A percentile compares a stretch with the other conserved stretches of the same genome.
These are phyloP conservation scores for Rhagium mordax DNA, from an alignment of 2,888 invertebrate genomes.

Conservation along the genomic window DNA sequence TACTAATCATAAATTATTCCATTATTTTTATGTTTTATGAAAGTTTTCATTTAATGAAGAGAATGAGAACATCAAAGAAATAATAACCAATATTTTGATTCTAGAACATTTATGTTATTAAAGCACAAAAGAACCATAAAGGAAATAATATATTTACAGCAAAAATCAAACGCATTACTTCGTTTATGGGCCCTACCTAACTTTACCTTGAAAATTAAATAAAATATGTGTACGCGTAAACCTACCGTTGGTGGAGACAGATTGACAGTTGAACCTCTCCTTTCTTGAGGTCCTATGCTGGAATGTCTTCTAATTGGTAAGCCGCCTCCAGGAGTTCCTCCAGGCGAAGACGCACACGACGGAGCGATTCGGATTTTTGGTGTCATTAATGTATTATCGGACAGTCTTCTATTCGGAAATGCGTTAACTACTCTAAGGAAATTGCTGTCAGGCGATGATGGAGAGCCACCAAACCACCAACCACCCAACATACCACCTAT, in stretches of 20 bases:
- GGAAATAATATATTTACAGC: neutral
- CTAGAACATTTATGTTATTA: conserved; percentile 17
- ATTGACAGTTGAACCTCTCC: conserved; percentile 87
- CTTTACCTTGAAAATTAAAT: neutral
- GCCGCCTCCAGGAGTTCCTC: conserved; percentile 81
- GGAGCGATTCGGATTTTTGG: conserved; percentile 92
- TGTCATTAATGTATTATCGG: conserved; percentile 93
- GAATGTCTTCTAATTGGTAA: conserved; percentile 91
- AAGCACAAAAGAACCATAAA: conserved; percentile 5
- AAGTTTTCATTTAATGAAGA: too few relatives aligned
- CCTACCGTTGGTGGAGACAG: conserved; percentile 92
- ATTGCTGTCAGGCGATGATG: conserved; percentile 88
- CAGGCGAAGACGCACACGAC: conserved; percentile 89
- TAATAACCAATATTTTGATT: neutral
- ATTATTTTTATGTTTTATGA: too few relatives aligned
- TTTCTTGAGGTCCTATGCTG: conserved; percentile 92
- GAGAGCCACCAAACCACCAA: conserved; percentile 89
- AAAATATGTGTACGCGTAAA: neutral
- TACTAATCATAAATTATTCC: too few relatives aligned
- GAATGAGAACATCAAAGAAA: too few relatives aligned
- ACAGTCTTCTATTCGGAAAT: conserved; percentile 89
- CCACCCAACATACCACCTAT: conserved; percentile 78
- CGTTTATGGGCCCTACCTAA: neutral
- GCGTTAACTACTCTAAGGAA: conserved; percentile 87
- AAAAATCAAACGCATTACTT: neutral